Conservation (phyloP, 2,797 vertebrate genomes). For the Gallinago nigripennis region DNA sequence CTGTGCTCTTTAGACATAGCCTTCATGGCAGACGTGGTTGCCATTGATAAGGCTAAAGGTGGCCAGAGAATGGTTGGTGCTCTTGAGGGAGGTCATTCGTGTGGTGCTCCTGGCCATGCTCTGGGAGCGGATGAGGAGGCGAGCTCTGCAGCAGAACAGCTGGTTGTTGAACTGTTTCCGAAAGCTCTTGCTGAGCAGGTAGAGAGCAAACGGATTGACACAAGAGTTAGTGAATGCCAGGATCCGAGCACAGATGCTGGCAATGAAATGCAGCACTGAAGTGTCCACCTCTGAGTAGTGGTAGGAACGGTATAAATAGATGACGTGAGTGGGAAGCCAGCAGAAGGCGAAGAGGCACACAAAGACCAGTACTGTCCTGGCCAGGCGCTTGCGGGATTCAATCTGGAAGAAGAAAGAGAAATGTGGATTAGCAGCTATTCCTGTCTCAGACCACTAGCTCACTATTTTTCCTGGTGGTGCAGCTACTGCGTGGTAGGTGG, state of each 20-base stretch:
- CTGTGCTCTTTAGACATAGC: slow-evolving; percentile 72
- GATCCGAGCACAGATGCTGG: slow-evolving; percentile 88
- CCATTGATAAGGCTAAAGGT: slow-evolving; percentile 88
- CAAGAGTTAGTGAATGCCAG: slow-evolving; percentile 95
- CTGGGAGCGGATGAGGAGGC: slow-evolving; percentile 73
- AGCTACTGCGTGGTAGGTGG: rapidly evolving
- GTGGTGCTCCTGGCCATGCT: slow-evolving; percentile 82
- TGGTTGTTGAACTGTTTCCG: slow-evolving; percentile 94
- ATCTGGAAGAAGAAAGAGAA: slow-evolving; percentile 76
- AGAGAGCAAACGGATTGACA: slow-evolving; percentile 94
- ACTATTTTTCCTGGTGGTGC: neutral
- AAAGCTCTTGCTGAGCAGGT: slow-evolving; percentile 93
- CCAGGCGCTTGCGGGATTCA: slow-evolving; percentile 92
- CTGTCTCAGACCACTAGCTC: neutral
- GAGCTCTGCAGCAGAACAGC: slow-evolving; percentile 85
- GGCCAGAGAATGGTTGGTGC: slow-evolving; percentile 86
- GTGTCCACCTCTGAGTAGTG: slow-evolving; percentile 94
- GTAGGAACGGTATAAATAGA: slow-evolving; percentile 95
- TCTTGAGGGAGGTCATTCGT: slow-evolving; percentile 88
- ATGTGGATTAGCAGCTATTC: neutral
- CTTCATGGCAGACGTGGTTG: slow-evolving; percentile 81
- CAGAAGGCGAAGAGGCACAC: slow-evolving; percentile 94
- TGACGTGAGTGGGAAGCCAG: slow-evolving; percentile 93
- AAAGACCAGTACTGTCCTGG: slow-evolving; percentile 94
- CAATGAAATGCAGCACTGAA: slow-evolving; percentile 88